A percentile compares a stretch with the other conserved stretches of the same genome.
Conservation (phyloP, 2,888 invertebrate species). For the Melanargia galathea region DNA sequence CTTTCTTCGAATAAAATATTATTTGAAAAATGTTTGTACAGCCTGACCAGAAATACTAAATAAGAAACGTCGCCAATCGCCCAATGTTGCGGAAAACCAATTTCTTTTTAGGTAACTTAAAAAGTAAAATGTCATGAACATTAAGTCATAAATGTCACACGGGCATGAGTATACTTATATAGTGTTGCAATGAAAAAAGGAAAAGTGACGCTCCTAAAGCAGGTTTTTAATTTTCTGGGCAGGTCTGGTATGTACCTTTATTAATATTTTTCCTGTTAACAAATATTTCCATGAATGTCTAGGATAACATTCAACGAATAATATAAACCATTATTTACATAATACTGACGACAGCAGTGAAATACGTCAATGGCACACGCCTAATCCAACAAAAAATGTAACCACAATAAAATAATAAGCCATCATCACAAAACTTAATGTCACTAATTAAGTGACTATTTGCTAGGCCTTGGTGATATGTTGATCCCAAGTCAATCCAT, state of each 20-base stretch:
- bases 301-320: neutral
- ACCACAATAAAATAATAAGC: constrained; percentile 50
- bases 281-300: neutral
- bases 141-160: too few species aligned
- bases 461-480: constrained; percentile 59
- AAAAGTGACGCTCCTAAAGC: too few species aligned
- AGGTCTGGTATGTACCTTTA: too few species aligned
- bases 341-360: neutral
- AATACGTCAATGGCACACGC: constrained; percentile 10
- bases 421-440: constrained; percentile 42
- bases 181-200: too few species aligned
- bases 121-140: too few species aligned
- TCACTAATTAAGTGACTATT: constrained; percentile 48
- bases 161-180: too few species aligned
- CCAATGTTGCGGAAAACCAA: too few species aligned
- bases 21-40: neutral
- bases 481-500: constrained; percentile 55
- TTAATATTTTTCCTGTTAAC: neutral
- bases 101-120: too few species aligned
- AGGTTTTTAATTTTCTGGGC: too few species aligned
- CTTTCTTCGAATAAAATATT: too few species aligned
- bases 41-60: too few species aligned
- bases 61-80: too few species aligned
- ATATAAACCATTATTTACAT: neutral
- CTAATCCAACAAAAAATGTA: constrained; percentile 13